Percentiles rank a stretch among this genome's conserved stretches.
phyloP scores from a whole-genome alignment of 2,113 vertebrate genomes.

The Octodon degus region DNA sequence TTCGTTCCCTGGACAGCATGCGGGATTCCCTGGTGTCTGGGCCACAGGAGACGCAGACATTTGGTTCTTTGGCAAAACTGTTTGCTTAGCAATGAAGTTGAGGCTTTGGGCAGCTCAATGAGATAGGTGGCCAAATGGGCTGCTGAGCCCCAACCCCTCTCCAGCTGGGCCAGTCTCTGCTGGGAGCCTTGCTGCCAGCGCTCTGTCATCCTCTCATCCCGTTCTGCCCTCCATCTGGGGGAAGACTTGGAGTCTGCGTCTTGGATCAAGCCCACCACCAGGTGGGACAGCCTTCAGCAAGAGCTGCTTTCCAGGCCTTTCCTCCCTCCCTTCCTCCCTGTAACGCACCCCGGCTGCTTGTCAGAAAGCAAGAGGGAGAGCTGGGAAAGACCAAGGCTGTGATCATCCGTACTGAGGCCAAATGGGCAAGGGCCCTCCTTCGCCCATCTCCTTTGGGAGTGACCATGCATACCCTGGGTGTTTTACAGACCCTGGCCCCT shows the following conservation, averaged over 20 bases:
- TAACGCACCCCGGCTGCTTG: neutral
- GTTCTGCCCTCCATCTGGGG: neutral
- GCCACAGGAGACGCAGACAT: neutral
- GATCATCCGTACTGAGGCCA: neutral
- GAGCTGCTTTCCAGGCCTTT: neutral
- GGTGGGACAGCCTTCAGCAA: neutral
- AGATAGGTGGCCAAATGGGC: neutral
- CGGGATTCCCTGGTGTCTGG: neutral
- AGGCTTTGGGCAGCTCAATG: neutral
- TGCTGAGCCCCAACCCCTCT: neutral
- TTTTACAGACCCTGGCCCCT: neutral
- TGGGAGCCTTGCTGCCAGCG: neutral
- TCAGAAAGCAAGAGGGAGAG: neutral
- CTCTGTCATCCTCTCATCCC: neutral
- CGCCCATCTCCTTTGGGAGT: rapidly evolving
- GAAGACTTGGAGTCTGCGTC: neutral
- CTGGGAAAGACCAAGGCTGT: neutral
- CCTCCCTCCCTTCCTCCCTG: too few species aligned
- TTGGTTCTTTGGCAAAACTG: conserved; percentile 24
- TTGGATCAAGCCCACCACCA: neutral
- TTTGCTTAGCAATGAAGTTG: neutral
- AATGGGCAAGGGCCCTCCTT: neutral
- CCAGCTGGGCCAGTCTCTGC: neutral
- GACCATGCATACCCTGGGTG: neutral
- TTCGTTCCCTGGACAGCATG: neutral